Evolutionary conservation across 2,888 invertebrate species (phyloP).

Genomic region (Glaucopsyche alexis): DNA sequence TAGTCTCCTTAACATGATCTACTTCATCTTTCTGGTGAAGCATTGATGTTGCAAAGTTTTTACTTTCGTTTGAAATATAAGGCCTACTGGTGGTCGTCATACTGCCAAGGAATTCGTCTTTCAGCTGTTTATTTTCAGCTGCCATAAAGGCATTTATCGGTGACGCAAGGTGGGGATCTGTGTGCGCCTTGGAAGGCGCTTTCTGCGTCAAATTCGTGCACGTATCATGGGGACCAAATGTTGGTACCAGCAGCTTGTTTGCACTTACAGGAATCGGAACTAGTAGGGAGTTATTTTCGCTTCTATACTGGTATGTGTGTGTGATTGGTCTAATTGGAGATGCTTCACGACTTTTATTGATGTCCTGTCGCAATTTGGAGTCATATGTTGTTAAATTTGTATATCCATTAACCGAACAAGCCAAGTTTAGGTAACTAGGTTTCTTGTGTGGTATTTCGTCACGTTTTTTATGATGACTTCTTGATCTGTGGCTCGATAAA

Average conservation of each 20-base stretch:
- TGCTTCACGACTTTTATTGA: conserved; percentile 85
- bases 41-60: conserved; percentile 69
- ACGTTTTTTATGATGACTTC: conserved; percentile 64
- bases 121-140: conserved; percentile 71
- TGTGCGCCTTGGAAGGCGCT: conserved; percentile 77
- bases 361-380: conserved; percentile 87
- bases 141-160: conserved; percentile 73
- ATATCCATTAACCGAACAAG: conserved; percentile 95
- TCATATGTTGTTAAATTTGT: conserved; percentile 92
- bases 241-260: conserved; percentile 79
- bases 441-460: conserved; percentile 81
- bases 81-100: conserved; percentile 70
- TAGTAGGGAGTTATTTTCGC: conserved; percentile 65
- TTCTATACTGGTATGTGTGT: conserved; percentile 69
- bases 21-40: conserved; percentile 70
- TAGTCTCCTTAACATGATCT: conserved; percentile 64
- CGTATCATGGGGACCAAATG: conserved; percentile 74
- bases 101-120: conserved; percentile 73
- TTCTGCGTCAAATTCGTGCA: conserved; percentile 69
- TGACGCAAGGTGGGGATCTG: conserved; percentile 68
- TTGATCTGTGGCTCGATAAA: conserved; percentile 61
- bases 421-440: conserved; percentile 93
- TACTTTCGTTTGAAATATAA: conserved; percentile 66
- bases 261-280: conserved; percentile 75
- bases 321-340: conserved; percentile 84